Percentiles rank a stretch among this genome's conserved stretches.
Evolutionary conservation across 2,797 vertebrate species (phyloP).

Genomic region (Cetoscarus ocellatus): DNA sequence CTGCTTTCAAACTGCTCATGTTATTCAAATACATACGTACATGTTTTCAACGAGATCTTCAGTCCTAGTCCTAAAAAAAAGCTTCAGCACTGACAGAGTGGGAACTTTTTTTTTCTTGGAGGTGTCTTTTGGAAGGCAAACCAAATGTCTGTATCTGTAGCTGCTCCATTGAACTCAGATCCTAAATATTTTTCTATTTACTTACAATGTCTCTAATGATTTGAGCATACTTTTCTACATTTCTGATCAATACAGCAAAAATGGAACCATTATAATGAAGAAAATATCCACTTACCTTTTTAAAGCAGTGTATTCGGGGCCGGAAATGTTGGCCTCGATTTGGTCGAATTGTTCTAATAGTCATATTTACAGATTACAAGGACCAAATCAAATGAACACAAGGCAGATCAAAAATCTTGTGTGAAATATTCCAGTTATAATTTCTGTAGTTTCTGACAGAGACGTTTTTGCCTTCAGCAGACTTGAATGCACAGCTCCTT

Average conservation of each 20-base stretch:
- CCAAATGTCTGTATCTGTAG: neutral
- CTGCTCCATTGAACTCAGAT: too few species aligned
- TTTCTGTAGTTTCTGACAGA: conserved; percentile 6
- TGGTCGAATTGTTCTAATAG: conserved; percentile 86
- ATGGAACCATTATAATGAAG: neutral
- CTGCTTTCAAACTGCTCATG: conserved; percentile 2
- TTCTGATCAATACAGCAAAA: neutral
- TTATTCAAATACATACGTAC: neutral
- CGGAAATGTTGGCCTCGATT: conserved; percentile 89
- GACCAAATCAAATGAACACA: conserved; percentile 9
- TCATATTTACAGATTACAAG: conserved; percentile 82
- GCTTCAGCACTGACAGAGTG: neutral
- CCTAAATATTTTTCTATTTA: too few species aligned
- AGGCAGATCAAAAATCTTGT: neutral
- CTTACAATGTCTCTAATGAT: neutral
- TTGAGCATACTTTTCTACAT: neutral
- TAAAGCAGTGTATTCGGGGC: conserved; percentile 91
- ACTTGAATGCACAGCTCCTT: conserved; percentile 14
- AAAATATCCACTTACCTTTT: conserved; percentile 86
- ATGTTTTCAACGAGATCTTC: neutral
- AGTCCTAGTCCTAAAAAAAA: neutral
- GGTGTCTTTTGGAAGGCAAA: neutral
- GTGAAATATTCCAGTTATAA: conserved; percentile 2
- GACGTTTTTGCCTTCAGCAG: neutral
- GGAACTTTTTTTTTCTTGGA: neutral